These are phyloP conservation scores for Paedocypris micromegethes DNA, from an alignment of 2,797 vertebrate species.

Conservation along the genomic window DNA sequence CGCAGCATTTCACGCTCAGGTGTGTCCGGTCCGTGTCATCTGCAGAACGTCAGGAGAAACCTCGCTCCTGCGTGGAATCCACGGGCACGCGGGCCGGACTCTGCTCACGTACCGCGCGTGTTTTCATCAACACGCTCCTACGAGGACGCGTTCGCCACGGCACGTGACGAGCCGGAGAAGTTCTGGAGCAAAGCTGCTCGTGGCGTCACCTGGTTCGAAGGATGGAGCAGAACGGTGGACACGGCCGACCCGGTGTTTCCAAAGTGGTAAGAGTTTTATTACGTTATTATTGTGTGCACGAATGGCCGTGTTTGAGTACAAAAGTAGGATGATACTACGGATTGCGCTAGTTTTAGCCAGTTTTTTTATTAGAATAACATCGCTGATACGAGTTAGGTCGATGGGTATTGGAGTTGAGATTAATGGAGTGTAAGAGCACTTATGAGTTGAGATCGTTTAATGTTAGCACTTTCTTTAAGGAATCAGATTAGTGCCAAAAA, in stretches of 20 bases:
- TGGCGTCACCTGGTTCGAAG: conserved; percentile 76
- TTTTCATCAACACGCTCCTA: conserved; percentile 57
- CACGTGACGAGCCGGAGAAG: conserved; percentile 66
- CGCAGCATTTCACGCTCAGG: conserved; percentile 9
- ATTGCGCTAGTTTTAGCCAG: no score
- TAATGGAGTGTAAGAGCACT: no score
- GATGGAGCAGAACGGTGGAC: conserved; percentile 76
- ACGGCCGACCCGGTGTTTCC: conserved; percentile 64
- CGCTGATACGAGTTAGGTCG: no score
- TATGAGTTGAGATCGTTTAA: no score
- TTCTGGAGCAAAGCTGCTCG: conserved; percentile 75
- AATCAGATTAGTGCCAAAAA: no score
- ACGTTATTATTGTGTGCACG: background rate
- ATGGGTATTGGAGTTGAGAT: no score
- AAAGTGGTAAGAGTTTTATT: conserved; percentile 73
- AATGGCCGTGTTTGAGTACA: no score
- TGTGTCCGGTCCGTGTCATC: background rate
- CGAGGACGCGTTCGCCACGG: conserved; percentile 63
- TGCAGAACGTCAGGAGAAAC: background rate
- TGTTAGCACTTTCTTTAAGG: no score
- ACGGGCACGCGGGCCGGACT: no score
- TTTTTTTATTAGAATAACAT: no score
- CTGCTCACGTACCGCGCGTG: conserved; percentile 8
- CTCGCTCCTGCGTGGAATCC: background rate
- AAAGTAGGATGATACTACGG: no score